A percentile compares a stretch with the other conserved stretches of the same genome.
Evolutionary conservation across 1,140 invertebrate genomes (phyloP).

Genomic region (Heliconius hewitsoni): DNA sequence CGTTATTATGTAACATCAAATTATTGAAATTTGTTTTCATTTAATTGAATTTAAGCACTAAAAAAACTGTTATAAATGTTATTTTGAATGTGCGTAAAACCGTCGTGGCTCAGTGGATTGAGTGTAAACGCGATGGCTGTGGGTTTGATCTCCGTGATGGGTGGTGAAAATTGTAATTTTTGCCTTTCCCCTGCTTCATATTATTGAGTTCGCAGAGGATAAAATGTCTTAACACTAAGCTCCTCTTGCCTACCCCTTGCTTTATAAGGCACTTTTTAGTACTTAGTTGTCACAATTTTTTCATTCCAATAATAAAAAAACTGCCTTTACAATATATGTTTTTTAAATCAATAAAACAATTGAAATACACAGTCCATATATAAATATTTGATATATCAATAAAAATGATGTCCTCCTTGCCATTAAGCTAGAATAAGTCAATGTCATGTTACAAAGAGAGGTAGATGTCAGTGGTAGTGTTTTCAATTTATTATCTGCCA

Average conservation of each 20-base stretch:
- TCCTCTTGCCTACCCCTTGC: too few species aligned
- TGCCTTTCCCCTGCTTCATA: too few species aligned
- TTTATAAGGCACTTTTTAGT: not conserved
- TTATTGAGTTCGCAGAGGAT: too few species aligned
- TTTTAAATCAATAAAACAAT: not conserved
- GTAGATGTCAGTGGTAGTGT: conserved; percentile 29
- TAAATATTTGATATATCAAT: not conserved
- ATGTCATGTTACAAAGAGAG: conserved; percentile 35
- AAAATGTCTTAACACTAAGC: too few species aligned
- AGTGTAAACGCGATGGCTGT: too few species aligned
- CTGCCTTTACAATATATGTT: not conserved
- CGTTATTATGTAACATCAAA: not conserved
- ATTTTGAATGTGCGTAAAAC: not conserved
- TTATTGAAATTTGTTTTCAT: not conserved
- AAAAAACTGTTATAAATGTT: not conserved
- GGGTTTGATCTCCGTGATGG: too few species aligned
- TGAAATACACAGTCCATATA: conserved; percentile 12
- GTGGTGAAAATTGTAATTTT: too few species aligned
- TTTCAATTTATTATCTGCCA: not conserved
- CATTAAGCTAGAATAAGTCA: conserved; percentile 29
- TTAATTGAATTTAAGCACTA: not conserved
- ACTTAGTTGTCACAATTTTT: not conserved
- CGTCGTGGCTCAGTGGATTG: too few species aligned
- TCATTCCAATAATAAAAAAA: not conserved
- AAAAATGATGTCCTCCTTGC: conserved; percentile 27